Percentiles rank a stretch among this genome's conserved stretches.
These are phyloP conservation scores for Caerostris darwini DNA, from an alignment of 1,140 invertebrate genomes.

Conservation along the genomic window DNA sequence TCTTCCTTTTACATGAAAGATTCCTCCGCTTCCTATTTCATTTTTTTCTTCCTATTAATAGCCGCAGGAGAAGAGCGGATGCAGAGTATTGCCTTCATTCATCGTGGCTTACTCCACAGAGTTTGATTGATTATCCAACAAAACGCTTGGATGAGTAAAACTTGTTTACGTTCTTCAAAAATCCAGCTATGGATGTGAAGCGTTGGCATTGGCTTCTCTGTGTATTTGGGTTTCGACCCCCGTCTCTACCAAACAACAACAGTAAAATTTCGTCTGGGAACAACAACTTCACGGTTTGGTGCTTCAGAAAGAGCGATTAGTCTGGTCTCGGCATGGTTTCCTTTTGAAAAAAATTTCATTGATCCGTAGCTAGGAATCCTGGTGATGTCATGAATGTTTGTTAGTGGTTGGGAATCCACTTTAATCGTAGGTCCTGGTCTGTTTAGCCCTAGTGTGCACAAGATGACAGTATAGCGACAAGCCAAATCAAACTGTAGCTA, in stretches of 20 bases:
- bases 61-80: background rate
- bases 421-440: too few species aligned
- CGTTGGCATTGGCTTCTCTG: background rate
- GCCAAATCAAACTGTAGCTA: too few species aligned
- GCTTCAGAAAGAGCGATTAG: background rate
- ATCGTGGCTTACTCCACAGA: background rate
- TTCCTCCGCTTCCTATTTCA: background rate
- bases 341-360: too few species aligned
- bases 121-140: slow-evolving; percentile 12
- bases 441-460: too few species aligned
- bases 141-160: background rate
- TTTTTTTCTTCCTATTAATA: background rate
- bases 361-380: too few species aligned
- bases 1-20: background rate
- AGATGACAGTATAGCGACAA: too few species aligned
- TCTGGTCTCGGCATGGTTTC: background rate
- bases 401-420: too few species aligned
- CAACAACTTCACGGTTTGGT: background rate
- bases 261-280: too few species aligned
- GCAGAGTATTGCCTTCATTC: background rate
- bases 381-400: too few species aligned
- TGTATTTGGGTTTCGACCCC: background rate
- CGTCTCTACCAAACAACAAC: background rate
- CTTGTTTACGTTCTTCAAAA: background rate
- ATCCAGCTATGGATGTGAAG: background rate